Evolutionary conservation across 2,113 vertebrate genomes (phyloP), one percentile per base, ranked within the genome.

Genomic region (Phalacrocorax aristotelis): DNA sequence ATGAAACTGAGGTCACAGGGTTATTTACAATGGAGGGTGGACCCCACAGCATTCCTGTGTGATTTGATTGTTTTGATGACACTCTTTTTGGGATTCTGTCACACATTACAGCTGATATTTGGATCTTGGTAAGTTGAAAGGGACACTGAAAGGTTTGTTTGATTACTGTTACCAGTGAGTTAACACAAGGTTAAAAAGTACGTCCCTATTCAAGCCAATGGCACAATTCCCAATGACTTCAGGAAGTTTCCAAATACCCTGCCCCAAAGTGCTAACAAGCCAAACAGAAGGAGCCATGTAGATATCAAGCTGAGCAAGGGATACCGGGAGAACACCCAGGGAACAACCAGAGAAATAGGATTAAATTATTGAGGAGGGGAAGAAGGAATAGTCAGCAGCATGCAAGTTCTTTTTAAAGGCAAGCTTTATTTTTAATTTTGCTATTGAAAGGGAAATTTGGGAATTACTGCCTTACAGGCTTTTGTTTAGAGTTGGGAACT

Each of bases 41-140:
- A 96, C 96, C 93, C 91, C 93, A 95, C 78, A 87, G 84, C 95
- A 95, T 96, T 96, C 95, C 91, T 88, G 89, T 84, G 91, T 95
- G 93, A 97, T 97, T 88, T 1, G 1, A 92, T 94, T 97, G 95
- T 97, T 97, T 97, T 96, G 82, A 96, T 96, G 93, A 94, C 95
- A 84, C 94, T 91, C 75, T 88, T 95, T 96, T 97, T 80, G 84
- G 68, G 95, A 96, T 95, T 93, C 91, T 93, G 84, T 97, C 95
- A 96, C 89, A 96, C 55, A 86, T 96, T 95, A 88, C 84, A 77
- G 95, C 93, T 95, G 78, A 97, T 91, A 91, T 70, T 96, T 95
- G 91, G 89, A 95, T 90, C 89, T 81, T 90, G n/a, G 38, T 93
- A 94, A 95, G 75, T 93, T 96, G 71, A 97, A 96, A 97, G 87